These are phyloP conservation scores for Spinus olivaceus DNA, from an alignment of 2,797 vertebrate species.

Conservation along the genomic window DNA sequence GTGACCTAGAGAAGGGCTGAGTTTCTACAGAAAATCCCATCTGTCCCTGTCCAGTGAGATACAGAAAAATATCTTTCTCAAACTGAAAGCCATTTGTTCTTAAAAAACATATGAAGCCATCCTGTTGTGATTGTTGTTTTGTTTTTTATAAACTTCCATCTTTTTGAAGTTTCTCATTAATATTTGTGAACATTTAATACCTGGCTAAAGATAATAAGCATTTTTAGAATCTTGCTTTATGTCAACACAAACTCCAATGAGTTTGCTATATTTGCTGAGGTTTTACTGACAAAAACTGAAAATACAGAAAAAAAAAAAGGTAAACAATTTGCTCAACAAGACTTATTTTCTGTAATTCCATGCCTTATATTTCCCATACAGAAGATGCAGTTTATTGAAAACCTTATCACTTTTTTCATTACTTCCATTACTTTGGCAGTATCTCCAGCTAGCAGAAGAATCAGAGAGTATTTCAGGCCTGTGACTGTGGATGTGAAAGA, in stretches of 20 bases:
- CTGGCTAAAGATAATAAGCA: background rate
- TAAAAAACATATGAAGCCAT: background rate
- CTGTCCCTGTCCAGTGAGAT: background rate
- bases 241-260: background rate
- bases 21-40: background rate
- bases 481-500: background rate
- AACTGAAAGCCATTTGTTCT: background rate
- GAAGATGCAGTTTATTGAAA: background rate
- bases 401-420: background rate
- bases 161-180: background rate
- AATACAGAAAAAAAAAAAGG: background rate
- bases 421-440: background rate
- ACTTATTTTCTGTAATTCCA: background rate
- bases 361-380: background rate
- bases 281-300: background rate
- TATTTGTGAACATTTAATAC: background rate
- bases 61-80: background rate
- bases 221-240: background rate
- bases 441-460: background rate
- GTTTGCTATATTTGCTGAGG: background rate
- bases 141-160: background rate
- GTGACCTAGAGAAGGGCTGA: background rate
- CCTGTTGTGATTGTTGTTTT: background rate
- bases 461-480: background rate
- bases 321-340: background rate